Percentiles rank a stretch among this genome's conserved stretches.
These are phyloP conservation scores for Patagioenas fasciata DNA, from an alignment of 2,113 vertebrate genomes.

Conservation along the genomic window DNA sequence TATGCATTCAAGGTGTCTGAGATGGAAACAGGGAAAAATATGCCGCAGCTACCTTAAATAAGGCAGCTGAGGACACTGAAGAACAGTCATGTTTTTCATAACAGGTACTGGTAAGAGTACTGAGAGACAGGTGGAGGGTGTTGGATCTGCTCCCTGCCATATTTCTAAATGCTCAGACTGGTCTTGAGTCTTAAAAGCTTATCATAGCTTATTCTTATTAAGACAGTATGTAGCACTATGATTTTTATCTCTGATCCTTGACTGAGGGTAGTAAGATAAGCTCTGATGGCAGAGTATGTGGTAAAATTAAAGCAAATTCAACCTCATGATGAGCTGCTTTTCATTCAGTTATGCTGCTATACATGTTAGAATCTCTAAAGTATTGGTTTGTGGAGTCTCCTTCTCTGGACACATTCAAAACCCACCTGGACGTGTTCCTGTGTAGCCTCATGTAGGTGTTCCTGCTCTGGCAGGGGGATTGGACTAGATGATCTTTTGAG, in stretches of 20 bases:
- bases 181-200: background rate
- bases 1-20: background rate
- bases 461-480: no score
- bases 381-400: no score
- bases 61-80: background rate
- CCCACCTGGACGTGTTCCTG: no score
- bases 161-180: background rate
- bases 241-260: background rate
- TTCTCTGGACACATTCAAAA: no score
- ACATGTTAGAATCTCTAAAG: no score
- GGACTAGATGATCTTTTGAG: no score
- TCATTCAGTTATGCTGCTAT: no score
- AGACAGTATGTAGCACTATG: background rate
- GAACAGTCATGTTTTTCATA: background rate
- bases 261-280: background rate
- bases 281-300: background rate
- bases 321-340: background rate
- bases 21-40: background rate
- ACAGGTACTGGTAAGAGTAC: background rate
- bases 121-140: background rate
- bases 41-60: background rate
- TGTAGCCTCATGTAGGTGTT: no score
- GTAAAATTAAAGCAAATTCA: background rate
- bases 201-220: background rate
- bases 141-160: background rate